Evolutionary conservation across 2,888 invertebrate species (phyloP).

Genomic region (Noctua comes): DNA sequence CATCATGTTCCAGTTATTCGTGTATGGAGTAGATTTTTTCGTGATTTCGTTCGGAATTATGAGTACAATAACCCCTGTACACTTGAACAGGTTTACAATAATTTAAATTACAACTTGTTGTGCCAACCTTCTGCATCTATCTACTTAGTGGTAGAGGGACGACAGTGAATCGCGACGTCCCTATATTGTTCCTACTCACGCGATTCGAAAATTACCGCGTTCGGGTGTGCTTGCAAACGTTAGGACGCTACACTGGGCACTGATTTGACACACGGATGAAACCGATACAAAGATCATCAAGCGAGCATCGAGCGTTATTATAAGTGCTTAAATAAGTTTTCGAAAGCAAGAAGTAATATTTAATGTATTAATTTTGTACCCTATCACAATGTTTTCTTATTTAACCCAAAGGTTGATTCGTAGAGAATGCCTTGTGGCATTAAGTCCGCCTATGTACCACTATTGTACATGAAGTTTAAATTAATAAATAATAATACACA

Average conservation of each 20-base stretch:
- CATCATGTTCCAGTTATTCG: neutral
- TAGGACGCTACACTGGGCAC: constrained; percentile 13
- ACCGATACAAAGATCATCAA: too few relatives aligned
- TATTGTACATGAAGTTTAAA: too few relatives aligned
- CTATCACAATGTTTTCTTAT: too few relatives aligned
- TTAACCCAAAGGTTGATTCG: too few relatives aligned
- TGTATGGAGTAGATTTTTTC: neutral
- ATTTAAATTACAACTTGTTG: neutral
- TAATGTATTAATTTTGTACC: too few relatives aligned
- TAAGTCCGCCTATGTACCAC: too few relatives aligned
- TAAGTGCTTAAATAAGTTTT: too few relatives aligned
- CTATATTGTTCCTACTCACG: constrained; percentile 79
- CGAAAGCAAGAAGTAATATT: too few relatives aligned
- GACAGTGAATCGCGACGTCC: constrained; percentile 53
- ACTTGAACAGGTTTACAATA: neutral
- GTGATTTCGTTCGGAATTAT: neutral
- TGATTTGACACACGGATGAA: constrained; percentile 24
- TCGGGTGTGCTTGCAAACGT: constrained; percentile 21
- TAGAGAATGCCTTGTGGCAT: too few relatives aligned
- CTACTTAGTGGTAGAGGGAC: constrained; percentile 33
- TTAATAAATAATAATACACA: too few relatives aligned
- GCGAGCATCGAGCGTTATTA: too few relatives aligned
- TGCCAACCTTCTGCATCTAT: neutral
- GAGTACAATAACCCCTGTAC: neutral
- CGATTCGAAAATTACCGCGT: constrained; percentile 72